Base-by-base conservation (phyloP, 1,140 invertebrate species). In the Procambarus clarkii region DNA sequence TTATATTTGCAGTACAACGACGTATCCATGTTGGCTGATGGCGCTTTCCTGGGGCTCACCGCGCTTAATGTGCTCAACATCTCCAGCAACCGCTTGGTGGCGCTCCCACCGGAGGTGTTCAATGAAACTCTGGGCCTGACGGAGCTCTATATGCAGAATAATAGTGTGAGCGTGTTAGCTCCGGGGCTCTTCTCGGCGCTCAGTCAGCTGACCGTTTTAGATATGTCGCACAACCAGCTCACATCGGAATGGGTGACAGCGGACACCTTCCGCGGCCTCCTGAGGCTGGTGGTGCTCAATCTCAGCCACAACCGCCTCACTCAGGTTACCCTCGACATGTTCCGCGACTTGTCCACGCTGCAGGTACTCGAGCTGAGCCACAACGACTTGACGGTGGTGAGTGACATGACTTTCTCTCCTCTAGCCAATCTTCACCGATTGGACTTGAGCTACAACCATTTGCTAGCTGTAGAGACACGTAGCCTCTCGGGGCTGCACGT, bases 291-390 rank as follows among this genome's bases (percentile, higher is more conserved):
- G 69, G 96, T 98, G 13, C 95, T 99, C 58, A 97, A 99, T 94
- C 95, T 98, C 82, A 97, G 97, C 2, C 96, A 97, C 87, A 99
- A 99, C 95, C 96, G 97, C 93, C 95, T 99, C 74, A 97, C 96
- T 82, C 97, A 96, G 94, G 96, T 98, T 91, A 97, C 97, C 93
- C 96, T 97, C 83, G 97, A 96, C 2, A 98, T 97, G 91, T 98
- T 98, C 95, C 97, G 97, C 94, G 97, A 98, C 94, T 95, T 98
- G 44, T 97, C 97, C 93, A 97, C 97, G 93, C 95, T 99, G 90
- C 97, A 98, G 95, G 97, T 97, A 79, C 95, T 99, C 46, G 97
- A 98, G 94, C 94, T 98, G 80, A 96, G 97, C 91, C 97, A 98
- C 93, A 98, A 98, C 94, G 96, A 97, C 48, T 79, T 94, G 60